These are phyloP conservation scores for Prinia subflava DNA, from an alignment of 2,113 vertebrate genomes.

Conservation along the genomic window DNA sequence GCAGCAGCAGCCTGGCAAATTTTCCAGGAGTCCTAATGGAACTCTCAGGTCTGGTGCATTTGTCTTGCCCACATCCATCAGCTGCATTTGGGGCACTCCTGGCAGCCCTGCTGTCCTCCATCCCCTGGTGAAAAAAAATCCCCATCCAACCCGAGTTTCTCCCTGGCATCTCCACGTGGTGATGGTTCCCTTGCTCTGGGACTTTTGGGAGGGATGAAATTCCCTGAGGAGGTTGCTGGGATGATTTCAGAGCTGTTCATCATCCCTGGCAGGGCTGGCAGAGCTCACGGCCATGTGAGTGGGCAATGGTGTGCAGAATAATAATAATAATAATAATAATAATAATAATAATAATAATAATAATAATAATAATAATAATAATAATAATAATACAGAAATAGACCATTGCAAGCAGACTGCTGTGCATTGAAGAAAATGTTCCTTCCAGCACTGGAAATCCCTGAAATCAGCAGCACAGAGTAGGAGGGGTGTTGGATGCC, in stretches of 20 bases:
- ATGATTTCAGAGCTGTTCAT: neutral
- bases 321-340: neutral
- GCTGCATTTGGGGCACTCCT: accelerated
- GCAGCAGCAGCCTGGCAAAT: neutral
- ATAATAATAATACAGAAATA: neutral
- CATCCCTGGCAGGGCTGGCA: neutral
- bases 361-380: neutral
- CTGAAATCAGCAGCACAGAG: neutral
- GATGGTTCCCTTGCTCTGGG: neutral
- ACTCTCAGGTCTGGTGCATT: neutral
- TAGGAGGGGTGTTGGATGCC: neutral
- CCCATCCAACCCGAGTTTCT: neutral
- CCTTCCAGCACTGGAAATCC: neutral
- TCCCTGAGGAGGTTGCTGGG: neutral
- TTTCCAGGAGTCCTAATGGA: neutral
- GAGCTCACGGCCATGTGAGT: neutral
- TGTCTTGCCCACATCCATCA: neutral
- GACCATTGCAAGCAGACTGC: neutral
- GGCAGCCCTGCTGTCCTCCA: neutral
- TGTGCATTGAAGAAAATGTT: neutral
- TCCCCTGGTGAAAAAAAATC: neutral
- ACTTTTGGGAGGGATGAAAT: neutral
- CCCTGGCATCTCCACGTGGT: neutral
- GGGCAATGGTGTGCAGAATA: neutral
- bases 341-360: neutral